A percentile compares a stretch with the other conserved stretches of the same genome.
phyloP scores from a whole-genome alignment of 2,113 vertebrate genomes.

The Zingel zingel region DNA sequence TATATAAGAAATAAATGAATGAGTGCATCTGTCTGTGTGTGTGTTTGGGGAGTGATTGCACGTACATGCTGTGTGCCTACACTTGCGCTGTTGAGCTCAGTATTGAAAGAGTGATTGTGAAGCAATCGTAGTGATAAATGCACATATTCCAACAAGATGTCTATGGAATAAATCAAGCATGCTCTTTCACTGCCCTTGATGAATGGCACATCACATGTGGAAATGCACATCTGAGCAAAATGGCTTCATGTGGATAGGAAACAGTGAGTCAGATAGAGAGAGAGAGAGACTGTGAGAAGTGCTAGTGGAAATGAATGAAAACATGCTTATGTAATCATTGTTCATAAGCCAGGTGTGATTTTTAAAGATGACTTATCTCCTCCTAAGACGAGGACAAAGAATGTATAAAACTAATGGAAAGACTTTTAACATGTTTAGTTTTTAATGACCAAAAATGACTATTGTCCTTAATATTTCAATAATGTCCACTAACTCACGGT shows the following conservation, averaged over 20 bases:
- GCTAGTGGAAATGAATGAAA: not conserved
- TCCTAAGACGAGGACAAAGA: not conserved
- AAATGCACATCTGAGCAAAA: conserved; percentile 59
- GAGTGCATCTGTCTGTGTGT: not conserved
- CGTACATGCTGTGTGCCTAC: not conserved
- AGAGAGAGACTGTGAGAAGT: not conserved
- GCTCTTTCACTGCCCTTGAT: conserved; percentile 53
- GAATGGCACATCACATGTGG: conserved; percentile 49
- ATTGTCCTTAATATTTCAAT: not conserved
- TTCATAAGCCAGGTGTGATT: conserved; percentile 27
- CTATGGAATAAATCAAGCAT: conserved; percentile 65
- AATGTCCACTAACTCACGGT: not conserved
- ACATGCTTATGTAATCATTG: not conserved
- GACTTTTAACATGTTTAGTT: not conserved
- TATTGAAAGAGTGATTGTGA: conserved; percentile 36
- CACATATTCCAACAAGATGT: conserved; percentile 49
- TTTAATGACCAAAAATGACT: not conserved
- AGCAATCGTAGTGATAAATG: conserved; percentile 62
- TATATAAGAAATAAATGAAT: conserved; percentile 19
- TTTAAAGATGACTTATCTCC: not conserved
- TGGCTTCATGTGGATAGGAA: conserved; percentile 10
- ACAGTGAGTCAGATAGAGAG: conserved; percentile 5
- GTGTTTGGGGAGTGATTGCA: not conserved
- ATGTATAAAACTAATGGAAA: not conserved
- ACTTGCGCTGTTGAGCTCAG: conserved; percentile 22